Conservation (phyloP, 2,797 vertebrate species). For the Arrhamphus sclerolepis region DNA sequence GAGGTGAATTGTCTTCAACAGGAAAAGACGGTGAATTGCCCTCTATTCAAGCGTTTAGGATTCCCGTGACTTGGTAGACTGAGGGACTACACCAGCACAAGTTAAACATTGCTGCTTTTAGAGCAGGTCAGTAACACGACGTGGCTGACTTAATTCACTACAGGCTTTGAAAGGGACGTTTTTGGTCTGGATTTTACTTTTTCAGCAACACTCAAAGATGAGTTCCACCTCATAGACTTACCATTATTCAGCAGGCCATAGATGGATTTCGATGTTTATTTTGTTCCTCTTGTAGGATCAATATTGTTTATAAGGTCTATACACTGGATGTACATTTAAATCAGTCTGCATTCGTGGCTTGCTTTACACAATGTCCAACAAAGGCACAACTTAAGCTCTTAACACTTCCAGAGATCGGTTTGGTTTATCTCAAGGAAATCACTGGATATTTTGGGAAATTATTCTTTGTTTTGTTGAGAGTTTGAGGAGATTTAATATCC, state of each 20-base stretch:
- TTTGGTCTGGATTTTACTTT: slow-evolving; percentile 38
- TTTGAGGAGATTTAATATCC: not conserved
- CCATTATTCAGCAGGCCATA: slow-evolving; percentile 28
- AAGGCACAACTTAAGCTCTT: slow-evolving; percentile 10
- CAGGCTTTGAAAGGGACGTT: slow-evolving; percentile 44
- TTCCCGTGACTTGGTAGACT: no score
- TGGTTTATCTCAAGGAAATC: not conserved
- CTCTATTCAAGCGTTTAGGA: no score
- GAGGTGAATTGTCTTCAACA: no score
- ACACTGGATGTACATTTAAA: slow-evolving; percentile 66
- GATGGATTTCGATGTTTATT: slow-evolving; percentile 32
- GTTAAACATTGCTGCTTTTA: slow-evolving; percentile 47
- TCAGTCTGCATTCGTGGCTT: slow-evolving; percentile 28
- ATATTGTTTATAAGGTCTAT: slow-evolving; percentile 56
- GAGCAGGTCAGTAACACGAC: slow-evolving; percentile 38
- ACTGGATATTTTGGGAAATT: slow-evolving; percentile 5
- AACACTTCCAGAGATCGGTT: slow-evolving; percentile 10
- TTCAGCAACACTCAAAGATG: slow-evolving; percentile 19
- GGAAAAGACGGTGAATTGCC: no score
- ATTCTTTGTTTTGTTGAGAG: not conserved
- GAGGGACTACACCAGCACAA: no score
- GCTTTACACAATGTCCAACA: slow-evolving; percentile 27
- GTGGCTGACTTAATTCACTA: slow-evolving; percentile 50
- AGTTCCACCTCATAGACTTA: slow-evolving; percentile 46
- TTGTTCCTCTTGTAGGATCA: slow-evolving; percentile 10